Conservation (phyloP, 2,797 vertebrate species). For the Cyclura pinguis region DNA sequence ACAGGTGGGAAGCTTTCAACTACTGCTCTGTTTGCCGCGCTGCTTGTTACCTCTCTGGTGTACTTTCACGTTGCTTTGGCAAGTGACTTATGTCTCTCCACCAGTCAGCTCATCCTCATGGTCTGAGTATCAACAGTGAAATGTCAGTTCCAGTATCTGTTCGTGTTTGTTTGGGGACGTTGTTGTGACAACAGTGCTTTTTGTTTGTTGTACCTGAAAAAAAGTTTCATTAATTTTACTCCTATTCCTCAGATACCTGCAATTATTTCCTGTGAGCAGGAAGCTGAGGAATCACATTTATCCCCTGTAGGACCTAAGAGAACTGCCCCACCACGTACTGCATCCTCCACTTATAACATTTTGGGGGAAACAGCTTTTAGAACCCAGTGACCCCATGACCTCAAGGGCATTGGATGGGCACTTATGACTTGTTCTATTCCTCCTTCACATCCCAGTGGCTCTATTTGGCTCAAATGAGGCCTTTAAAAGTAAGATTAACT, state of each 20-base stretch:
- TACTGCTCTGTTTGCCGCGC: constrained; percentile 82
- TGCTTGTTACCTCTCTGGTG: constrained; percentile 70
- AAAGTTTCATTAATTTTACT: neutral
- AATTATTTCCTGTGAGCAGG: constrained; percentile 28
- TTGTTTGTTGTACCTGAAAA: neutral
- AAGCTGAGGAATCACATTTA: no score
- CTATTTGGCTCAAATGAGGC: no score
- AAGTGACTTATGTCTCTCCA: constrained; percentile 67
- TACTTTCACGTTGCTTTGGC: constrained; percentile 71
- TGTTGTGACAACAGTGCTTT: constrained; percentile 49
- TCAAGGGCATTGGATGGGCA: no score
- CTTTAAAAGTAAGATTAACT: no score
- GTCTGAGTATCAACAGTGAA: constrained; percentile 74
- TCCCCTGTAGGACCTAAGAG: no score
- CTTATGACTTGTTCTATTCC: no score
- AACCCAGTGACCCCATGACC: no score
- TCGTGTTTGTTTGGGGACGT: constrained; percentile 59
- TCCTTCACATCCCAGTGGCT: no score
- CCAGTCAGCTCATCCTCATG: constrained; percentile 73
- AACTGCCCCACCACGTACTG: no score
- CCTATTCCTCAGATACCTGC: constrained; percentile 38
- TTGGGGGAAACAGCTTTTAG: no score
- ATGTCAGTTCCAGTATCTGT: constrained; percentile 70
- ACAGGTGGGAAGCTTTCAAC: constrained; percentile 90
- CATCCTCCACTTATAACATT: no score